Percentiles rank a stretch among this genome's conserved stretches.
phyloP scores from a whole-genome alignment of 2,113 vertebrate genomes.

The Ibidorhyncha struthersii region DNA sequence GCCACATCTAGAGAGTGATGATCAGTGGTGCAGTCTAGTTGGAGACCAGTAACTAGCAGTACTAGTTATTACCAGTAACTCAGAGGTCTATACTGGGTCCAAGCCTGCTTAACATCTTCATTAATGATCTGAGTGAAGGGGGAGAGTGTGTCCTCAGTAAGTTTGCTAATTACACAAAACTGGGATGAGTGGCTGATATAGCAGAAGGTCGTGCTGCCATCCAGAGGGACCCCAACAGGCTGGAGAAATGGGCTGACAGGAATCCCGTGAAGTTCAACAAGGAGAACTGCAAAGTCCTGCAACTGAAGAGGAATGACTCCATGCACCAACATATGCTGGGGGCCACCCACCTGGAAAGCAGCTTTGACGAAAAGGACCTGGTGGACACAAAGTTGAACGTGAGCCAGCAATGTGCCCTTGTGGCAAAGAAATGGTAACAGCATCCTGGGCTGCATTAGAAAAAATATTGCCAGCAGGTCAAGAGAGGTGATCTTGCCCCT shows the following conservation, averaged over 20 bases:
- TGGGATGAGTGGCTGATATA: not conserved
- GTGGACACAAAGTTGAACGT: not conserved
- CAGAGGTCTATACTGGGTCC: not conserved
- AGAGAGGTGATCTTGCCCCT: not conserved
- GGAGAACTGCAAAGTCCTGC: not conserved
- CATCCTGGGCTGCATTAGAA: not conserved
- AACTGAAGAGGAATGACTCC: not conserved
- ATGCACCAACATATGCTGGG: no score
- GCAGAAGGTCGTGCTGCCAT: not conserved
- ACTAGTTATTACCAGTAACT: no score
- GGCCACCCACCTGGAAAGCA: not conserved
- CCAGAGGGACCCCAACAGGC: not conserved
- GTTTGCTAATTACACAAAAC: not conserved
- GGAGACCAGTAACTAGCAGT: not conserved
- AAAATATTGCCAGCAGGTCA: not conserved
- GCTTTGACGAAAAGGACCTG: not conserved
- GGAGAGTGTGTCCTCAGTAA: not conserved
- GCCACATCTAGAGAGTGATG: accelerated
- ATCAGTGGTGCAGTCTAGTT: not conserved
- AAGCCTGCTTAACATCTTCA: not conserved
- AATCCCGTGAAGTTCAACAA: not conserved
- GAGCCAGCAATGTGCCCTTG: not conserved
- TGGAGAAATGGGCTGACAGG: not conserved
- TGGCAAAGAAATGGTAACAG: not conserved
- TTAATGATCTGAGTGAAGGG: not conserved